phyloP scores from a whole-genome alignment of 2,888 invertebrate species.

The Antheraea assamensis region DNA sequence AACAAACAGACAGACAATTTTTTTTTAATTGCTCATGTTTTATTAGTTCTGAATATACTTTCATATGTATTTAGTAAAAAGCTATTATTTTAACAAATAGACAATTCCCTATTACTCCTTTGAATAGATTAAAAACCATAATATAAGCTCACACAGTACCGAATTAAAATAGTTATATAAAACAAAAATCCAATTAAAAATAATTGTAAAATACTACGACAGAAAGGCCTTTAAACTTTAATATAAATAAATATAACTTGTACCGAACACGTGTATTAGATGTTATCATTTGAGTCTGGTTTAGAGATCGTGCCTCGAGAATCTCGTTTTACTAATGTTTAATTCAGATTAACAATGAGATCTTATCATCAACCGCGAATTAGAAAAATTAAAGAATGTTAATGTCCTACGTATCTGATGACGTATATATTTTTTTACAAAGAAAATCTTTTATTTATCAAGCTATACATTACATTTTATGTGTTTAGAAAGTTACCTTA shows the following conservation, averaged over 20 bases:
- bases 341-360: constrained; percentile 46
- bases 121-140: not conserved
- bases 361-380: constrained; percentile 51
- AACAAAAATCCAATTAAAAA: not conserved
- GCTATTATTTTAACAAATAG: no score
- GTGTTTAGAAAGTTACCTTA: not conserved
- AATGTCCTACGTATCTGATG: constrained; percentile 41
- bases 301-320: constrained; percentile 40
- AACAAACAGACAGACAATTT: no score
- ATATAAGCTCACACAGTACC: not conserved
- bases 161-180: not conserved
- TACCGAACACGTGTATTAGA: constrained; percentile 30
- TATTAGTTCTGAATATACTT: no score
- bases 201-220: not conserved
- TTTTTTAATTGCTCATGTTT: no score
- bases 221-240: constrained; percentile 11
- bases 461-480: not conserved
- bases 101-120: no score
- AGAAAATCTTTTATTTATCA: not conserved
- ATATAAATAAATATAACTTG: constrained; percentile 17
- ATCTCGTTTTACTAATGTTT: constrained; percentile 45
- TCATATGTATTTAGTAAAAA: no score
- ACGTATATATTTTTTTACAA: constrained; percentile 30
- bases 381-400: constrained; percentile 43
- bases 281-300: constrained; percentile 38